Conservation (phyloP, 2,797 vertebrate genomes). For the Knipowitschia caucasica region DNA sequence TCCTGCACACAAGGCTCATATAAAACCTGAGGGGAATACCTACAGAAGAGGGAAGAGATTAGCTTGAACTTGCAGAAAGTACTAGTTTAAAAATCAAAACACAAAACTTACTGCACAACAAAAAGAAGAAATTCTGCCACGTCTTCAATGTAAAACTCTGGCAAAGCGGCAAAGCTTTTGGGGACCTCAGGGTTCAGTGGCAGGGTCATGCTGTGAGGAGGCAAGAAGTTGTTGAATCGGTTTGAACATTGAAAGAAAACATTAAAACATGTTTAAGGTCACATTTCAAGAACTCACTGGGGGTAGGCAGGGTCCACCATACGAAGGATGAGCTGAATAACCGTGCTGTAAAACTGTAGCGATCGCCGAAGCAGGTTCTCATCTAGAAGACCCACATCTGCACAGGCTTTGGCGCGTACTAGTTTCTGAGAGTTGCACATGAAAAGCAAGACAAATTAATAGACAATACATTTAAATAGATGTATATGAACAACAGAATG, state of each 20-base stretch:
- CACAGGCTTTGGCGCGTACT: constrained; percentile 97
- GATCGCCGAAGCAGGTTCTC: constrained; percentile 95
- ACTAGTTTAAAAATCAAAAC: not conserved
- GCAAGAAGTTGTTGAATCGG: constrained; percentile 2
- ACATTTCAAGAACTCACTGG: constrained; percentile 77
- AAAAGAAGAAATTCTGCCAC: constrained; percentile 99
- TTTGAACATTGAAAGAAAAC: not conserved
- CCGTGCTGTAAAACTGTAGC: constrained; percentile 96
- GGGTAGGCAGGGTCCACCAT: constrained; percentile 93
- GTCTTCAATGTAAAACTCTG: constrained; percentile 98
- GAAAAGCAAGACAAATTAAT: constrained; percentile 36
- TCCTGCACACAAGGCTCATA: constrained; percentile 98
- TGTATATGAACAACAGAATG: too few species aligned
- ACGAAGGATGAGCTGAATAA: constrained; percentile 95
- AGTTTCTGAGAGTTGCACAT: constrained; percentile 83
- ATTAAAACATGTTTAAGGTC: not conserved
- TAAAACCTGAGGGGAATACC: constrained; percentile 98
- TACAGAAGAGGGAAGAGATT: constrained; percentile 40
- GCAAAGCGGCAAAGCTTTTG: constrained; percentile 95
- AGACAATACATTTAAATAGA: constrained; percentile 11
- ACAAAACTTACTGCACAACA: constrained; percentile 94
- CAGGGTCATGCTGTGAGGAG: constrained; percentile 80
- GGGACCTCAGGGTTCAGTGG: constrained; percentile 93
- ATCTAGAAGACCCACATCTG: constrained; percentile 94
- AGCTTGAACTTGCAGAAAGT: not conserved